Conservation (phyloP, 2,888 invertebrate species). For the Lypha dubia region DNA sequence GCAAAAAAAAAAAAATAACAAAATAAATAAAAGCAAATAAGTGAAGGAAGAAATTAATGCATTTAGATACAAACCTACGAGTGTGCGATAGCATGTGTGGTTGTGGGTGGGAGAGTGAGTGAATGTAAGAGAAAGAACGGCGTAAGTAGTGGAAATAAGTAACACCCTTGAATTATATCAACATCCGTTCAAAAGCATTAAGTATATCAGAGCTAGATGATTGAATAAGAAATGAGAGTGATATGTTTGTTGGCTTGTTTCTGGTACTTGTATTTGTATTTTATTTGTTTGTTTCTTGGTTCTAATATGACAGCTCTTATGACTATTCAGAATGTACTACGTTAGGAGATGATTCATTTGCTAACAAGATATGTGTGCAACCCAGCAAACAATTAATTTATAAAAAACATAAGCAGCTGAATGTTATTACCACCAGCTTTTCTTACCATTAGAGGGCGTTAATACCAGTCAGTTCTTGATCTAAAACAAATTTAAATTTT, state of each 20-base stretch:
- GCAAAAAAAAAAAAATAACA: too few relatives aligned
- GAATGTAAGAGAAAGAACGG: conserved; percentile 4
- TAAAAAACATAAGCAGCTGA: not conserved
- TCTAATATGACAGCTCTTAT: conserved; percentile 13
- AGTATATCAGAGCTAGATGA: conserved; percentile 58
- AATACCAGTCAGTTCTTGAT: too few relatives aligned
- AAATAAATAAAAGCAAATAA: conserved; percentile 56
- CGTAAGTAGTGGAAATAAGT: conserved; percentile 60
- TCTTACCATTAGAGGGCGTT: too few relatives aligned
- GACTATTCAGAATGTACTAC: not conserved
- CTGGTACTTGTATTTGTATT: not conserved
- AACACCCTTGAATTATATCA: conserved; percentile 71
- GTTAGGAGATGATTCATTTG: not conserved
- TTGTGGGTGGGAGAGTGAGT: not conserved
- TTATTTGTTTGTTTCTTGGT: not conserved
- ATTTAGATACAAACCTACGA: not conserved
- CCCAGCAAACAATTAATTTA: conserved; percentile 30
- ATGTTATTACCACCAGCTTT: too few relatives aligned
- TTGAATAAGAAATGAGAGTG: conserved; percentile 33
- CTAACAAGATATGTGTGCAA: not conserved
- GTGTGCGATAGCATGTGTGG: not conserved
- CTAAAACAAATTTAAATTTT: too few relatives aligned
- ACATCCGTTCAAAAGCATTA: conserved; percentile 69
- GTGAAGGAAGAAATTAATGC: conserved; percentile 18
- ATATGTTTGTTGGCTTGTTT: conserved; percentile 39